These are phyloP conservation scores for Sebastes glaucus DNA, from an alignment of 2,797 vertebrate species.

Conservation along the genomic window DNA sequence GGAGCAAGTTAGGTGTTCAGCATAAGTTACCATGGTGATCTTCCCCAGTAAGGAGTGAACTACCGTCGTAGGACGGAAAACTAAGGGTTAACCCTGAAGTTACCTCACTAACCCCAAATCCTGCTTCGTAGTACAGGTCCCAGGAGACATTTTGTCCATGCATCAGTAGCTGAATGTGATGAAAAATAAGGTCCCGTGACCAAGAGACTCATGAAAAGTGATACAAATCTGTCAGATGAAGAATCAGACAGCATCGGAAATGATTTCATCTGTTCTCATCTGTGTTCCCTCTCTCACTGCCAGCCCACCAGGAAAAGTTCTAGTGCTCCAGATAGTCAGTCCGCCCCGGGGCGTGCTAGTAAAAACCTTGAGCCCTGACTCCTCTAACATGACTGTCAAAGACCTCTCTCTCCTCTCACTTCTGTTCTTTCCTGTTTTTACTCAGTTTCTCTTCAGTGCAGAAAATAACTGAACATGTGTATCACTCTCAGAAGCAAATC, in stretches of 20 bases:
- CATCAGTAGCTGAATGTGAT: not conserved
- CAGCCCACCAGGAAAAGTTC: slow-evolving; percentile 28
- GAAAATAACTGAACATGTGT: not conserved
- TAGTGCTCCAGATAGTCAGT: slow-evolving; percentile 20
- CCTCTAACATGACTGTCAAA: slow-evolving; percentile 4
- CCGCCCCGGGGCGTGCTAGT: not conserved
- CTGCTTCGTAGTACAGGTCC: too few species aligned
- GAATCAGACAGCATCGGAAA: not conserved
- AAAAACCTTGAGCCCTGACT: slow-evolving; percentile 25
- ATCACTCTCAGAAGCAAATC: not conserved
- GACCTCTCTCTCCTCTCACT: not conserved
- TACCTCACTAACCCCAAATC: too few species aligned
- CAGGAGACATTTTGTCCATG: not conserved
- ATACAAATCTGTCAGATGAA: not conserved
- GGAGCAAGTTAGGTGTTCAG: too few species aligned
- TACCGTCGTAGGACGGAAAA: too few species aligned
- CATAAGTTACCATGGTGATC: too few species aligned
- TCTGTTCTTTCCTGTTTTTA: not conserved
- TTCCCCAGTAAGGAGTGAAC: too few species aligned
- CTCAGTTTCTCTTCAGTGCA: not conserved
- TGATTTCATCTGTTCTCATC: not conserved
- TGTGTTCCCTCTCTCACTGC: slow-evolving; percentile 15
- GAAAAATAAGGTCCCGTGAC: not conserved
- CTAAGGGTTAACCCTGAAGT: too few species aligned
- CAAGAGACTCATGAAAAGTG: not conserved